A percentile compares a stretch with the other conserved stretches of the same genome.
phyloP scores from a whole-genome alignment of 2,797 vertebrate genomes.

The Hyperoplus immaculatus region DNA sequence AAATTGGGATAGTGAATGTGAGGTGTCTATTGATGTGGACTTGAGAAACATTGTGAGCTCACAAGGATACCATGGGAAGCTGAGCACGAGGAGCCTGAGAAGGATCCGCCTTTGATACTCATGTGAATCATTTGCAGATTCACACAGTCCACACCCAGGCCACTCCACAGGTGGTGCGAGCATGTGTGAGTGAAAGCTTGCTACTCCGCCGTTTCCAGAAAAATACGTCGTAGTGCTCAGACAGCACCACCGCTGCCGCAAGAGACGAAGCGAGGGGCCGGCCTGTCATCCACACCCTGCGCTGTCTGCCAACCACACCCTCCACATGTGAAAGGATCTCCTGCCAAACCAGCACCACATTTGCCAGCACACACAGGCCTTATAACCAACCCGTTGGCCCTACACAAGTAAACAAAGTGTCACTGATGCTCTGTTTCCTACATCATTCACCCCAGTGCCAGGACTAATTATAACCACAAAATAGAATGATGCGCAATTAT shows the following conservation, averaged over 20 bases:
- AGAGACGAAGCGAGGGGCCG: slow-evolving; percentile 61
- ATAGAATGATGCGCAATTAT: slow-evolving; percentile 70
- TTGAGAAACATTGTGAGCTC: slow-evolving; percentile 44
- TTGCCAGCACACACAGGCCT: slow-evolving; percentile 70
- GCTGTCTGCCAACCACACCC: slow-evolving; percentile 80
- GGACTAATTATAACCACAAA: slow-evolving; percentile 79
- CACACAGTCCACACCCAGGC: slow-evolving; percentile 81
- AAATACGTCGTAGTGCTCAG: slow-evolving; percentile 48
- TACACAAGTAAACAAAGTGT: slow-evolving; percentile 80
- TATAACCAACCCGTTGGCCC: slow-evolving; percentile 65
- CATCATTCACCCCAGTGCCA: slow-evolving; percentile 72
- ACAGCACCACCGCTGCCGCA: slow-evolving; percentile 64
- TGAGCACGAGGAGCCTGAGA: slow-evolving; percentile 69
- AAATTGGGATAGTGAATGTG: slow-evolving; percentile 42
- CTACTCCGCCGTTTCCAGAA: slow-evolving; percentile 46
- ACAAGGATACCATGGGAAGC: slow-evolving; percentile 74
- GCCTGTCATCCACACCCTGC: slow-evolving; percentile 74
- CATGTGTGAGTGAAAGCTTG: slow-evolving; percentile 49
- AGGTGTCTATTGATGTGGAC: slow-evolving; percentile 49
- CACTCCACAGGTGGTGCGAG: slow-evolving; percentile 77
- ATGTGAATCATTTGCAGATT: slow-evolving; percentile 73
- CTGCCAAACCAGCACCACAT: slow-evolving; percentile 68
- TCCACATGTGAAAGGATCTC: slow-evolving; percentile 80
- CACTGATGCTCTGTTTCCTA: slow-evolving; percentile 68
- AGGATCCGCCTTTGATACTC: slow-evolving; percentile 68